Percentiles rank a stretch among this genome's conserved stretches.
phyloP scores from a whole-genome alignment of 1,140 invertebrate genomes.

The Plectrocnemia conspersa region DNA sequence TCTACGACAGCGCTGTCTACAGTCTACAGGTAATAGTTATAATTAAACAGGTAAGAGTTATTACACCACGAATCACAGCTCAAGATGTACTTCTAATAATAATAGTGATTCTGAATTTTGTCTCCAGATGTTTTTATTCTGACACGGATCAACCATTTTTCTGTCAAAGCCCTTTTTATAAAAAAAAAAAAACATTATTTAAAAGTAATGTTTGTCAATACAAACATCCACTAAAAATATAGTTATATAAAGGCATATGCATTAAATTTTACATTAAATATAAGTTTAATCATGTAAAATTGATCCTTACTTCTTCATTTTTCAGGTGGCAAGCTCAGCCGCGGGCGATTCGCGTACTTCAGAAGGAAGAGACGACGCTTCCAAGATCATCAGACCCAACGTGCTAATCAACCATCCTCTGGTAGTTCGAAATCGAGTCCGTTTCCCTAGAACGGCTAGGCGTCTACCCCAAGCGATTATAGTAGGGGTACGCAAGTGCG shows the following conservation, averaged over 20 bases:
- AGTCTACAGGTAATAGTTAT: conserved; percentile 59
- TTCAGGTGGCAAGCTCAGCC: conserved; percentile 30
- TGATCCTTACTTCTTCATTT: background rate
- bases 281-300: too few species aligned
- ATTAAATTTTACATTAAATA: too few species aligned
- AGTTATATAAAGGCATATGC: too few species aligned
- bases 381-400: conserved; percentile 38
- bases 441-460: conserved; percentile 27
- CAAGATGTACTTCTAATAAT: too few species aligned
- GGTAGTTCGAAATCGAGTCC: conserved; percentile 30
- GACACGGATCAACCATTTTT: too few species aligned
- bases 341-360: conserved; percentile 10
- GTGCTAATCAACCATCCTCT: conserved; percentile 43
- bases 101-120: too few species aligned
- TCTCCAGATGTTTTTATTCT: too few species aligned
- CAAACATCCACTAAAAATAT: background rate
- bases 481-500: conserved; percentile 90
- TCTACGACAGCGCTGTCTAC: conserved; percentile 77
- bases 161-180: too few species aligned
- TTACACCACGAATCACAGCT: too few species aligned
- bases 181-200: too few species aligned
- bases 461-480: conserved; percentile 78
- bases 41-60: too few species aligned
- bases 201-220: too few species aligned
- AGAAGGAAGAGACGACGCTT: conserved; percentile 23